Base-by-base conservation (phyloP, 2,113 vertebrate species). In the Vanacampus margaritifer region DNA sequence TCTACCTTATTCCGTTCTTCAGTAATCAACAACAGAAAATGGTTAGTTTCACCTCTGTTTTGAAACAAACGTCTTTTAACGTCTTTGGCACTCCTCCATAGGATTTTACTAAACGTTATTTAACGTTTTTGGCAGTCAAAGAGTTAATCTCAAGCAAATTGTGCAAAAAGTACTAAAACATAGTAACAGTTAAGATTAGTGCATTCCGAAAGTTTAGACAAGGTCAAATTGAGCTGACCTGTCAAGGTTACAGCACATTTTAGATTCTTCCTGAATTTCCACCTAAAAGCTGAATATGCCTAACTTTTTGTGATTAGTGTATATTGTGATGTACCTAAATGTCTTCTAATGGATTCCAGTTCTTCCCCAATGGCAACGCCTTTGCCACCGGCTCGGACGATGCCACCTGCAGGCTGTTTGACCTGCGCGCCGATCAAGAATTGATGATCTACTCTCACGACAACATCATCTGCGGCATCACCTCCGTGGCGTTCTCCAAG, bases 381-480 rank as follows among this genome's bases (percentile, higher is more conserved):
- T 99, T 99, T 91, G 97, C 96, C 90, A 99, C 97, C 1, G 97
- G 97, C 89, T 99, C 97, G 0, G 97, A 99, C 43, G 97, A 99
- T 2, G 97, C 97, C 79, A 99, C 97, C 53, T 99, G 97, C 93
- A 92, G 97, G 91, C 95, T 99, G 69, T 98, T 99, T 26, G 97
- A 99, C 83, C 94, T 99, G 63, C 94, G 96, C 19, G 97, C 97
- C 8, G 97, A 99, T 90, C 97, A 99, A 89, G 97, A 99, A 90
- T 93, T 99, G 64, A 98, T 99, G 96, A 94, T 97, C 64, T 99
- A 99, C 88, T 98, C 97, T 45, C 96, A 99, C 0, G 96, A 99
- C 88, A 99, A 99, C 84, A 99, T 99, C 84, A 99, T 99, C 83
- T 99, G 97, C 36, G 96, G 97, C 75, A 99, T 99, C 94, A 99